These are phyloP conservation scores for Vidua chalybeata DNA, from an alignment of 2,113 vertebrate species.

Conservation along the genomic window DNA sequence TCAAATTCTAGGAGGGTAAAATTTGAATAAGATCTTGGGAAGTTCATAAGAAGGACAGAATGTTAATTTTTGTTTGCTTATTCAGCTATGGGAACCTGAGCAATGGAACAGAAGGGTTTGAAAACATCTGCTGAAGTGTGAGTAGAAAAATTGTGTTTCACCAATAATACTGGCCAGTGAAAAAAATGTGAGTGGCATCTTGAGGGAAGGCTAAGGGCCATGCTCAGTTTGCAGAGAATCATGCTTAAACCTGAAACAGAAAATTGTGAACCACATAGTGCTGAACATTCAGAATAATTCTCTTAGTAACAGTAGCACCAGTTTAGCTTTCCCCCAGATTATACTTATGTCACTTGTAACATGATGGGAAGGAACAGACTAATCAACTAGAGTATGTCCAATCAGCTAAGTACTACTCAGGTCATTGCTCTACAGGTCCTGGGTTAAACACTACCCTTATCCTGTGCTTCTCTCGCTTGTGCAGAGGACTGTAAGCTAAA, in stretches of 20 bases:
- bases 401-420: not conserved
- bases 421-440: not conserved
- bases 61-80: not conserved
- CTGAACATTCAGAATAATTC: not conserved
- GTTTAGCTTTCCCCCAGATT: not conserved
- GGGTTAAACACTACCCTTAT: not conserved
- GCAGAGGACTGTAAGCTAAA: not conserved
- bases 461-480: not conserved
- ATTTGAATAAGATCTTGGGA: not conserved
- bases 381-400: not conserved
- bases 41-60: not conserved
- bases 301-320: not conserved
- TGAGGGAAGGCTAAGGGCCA: not conserved
- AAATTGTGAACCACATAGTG: not conserved
- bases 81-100: not conserved
- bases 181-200: not conserved
- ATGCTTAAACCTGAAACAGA: not conserved
- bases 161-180: not conserved
- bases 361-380: not conserved
- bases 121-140: not conserved
- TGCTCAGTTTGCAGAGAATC: not conserved
- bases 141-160: not conserved
- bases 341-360: not conserved
- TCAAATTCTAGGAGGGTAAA: not conserved
- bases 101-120: not conserved